Conservation (phyloP, 2,113 vertebrate genomes). For the Choloepus hoffmanni region DNA sequence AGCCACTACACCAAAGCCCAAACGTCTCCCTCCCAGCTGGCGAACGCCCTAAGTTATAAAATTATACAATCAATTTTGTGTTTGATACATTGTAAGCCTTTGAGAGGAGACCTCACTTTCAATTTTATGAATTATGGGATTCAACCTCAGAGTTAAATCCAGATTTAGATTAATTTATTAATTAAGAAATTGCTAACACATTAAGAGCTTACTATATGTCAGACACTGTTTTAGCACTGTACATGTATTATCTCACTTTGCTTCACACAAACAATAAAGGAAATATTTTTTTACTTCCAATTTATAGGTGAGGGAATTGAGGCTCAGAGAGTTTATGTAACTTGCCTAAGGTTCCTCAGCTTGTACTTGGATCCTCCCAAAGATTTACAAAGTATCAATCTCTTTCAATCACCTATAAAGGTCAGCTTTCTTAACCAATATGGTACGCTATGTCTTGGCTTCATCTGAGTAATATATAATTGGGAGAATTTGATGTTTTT, state of each 20-base stretch:
- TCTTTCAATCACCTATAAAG: no score
- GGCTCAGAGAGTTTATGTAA: background rate
- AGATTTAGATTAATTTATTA: background rate
- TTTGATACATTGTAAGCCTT: background rate
- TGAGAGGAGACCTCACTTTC: background rate
- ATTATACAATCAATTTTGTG: background rate
- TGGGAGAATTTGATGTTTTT: conserved; percentile 7
- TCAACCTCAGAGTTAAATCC: background rate
- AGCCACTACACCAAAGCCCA: no score
- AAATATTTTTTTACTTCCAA: background rate
- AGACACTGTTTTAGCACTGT: background rate
- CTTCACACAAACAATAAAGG: background rate
- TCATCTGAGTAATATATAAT: background rate
- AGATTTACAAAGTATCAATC: no score
- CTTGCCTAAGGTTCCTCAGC: background rate
- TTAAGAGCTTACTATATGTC: background rate
- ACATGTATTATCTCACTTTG: background rate
- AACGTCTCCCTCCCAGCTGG: background rate
- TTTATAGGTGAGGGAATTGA: conserved; percentile 10
- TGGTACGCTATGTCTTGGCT: background rate
- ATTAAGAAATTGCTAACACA: background rate
- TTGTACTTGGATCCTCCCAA: no score
- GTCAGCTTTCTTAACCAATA: background rate
- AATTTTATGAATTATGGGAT: background rate
- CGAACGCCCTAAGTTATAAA: background rate